These are phyloP conservation scores for Chloromyia formosa DNA, from an alignment of 2,888 invertebrate genomes.

Conservation along the genomic window DNA sequence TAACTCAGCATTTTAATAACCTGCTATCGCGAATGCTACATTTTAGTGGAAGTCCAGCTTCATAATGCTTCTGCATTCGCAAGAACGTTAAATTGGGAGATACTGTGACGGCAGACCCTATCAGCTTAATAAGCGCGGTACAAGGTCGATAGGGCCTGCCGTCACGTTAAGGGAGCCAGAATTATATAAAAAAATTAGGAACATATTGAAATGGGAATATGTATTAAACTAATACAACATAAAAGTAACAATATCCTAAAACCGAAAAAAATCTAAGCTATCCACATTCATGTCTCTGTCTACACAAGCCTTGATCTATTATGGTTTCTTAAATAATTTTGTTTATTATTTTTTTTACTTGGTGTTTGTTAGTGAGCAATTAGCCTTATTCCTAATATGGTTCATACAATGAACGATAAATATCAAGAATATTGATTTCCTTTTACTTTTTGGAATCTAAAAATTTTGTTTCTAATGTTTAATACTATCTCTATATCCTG, in stretches of 20 bases:
- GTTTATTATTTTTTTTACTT: too few species aligned
- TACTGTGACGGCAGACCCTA: too few species aligned
- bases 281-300: conserved; percentile 4
- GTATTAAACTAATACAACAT: not conserved
- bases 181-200: too few species aligned
- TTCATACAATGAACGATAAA: conserved; percentile 40
- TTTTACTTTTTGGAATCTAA: not conserved
- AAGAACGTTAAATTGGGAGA: too few species aligned
- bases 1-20: too few species aligned
- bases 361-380: not conserved
- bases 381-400: conserved; percentile 28
- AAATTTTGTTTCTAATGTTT: conserved; percentile 13
- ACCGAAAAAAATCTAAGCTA: conserved; percentile 9
- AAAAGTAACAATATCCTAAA: conserved; percentile 7
- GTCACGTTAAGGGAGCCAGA: too few species aligned
- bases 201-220: not conserved
- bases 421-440: conserved; percentile 33
- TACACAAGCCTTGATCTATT: conserved; percentile 23
- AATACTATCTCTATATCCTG: conserved; percentile 23
- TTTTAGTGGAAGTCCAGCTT: too few species aligned
- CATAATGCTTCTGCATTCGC: too few species aligned
- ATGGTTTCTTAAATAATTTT: too few species aligned
- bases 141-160: too few species aligned
- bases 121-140: too few species aligned
- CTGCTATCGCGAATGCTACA: too few species aligned